Base-by-base conservation (phyloP, 2,888 invertebrate genomes). In the Malacosoma neustria region DNA sequence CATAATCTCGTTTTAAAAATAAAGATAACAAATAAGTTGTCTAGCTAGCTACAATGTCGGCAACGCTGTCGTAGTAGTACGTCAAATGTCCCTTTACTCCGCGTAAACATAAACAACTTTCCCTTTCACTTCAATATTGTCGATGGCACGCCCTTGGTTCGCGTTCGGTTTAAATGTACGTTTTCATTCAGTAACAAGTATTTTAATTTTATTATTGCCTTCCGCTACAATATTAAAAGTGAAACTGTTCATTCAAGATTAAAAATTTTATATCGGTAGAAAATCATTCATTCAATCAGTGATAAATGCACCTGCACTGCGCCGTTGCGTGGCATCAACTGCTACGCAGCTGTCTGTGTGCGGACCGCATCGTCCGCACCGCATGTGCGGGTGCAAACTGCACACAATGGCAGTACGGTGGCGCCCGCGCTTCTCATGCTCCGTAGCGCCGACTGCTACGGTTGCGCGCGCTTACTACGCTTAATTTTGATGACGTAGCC, bases 401-500 rank as follows among this genome's bases (percentile, higher is more conserved):
- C 29, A 30, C 7, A 22, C 14, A 4, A 2, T 32, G 6, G 14
- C 13, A 13, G 4, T 9, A 11, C 9, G 7, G 31, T n/a, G 14
- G 13, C 29, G 22, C 32, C 14, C 33, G 30, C 36, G 36, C 36
- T 35, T 32, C 31, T 32, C 34, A 31, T 32, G 29, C 29, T 29
- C 29, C 35, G 39, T 33, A 11, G 42, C 41, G 34, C 35, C 39
- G 41, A 35, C 43, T 35, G 45, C 34, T 35, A 39, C 43, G 40
- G 40, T 45, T 43, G 46, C 47, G 53, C 49, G 22, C 13, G 32
- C 15, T 11, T n/a, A 4, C 9, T 7, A 5, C 7, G 15, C 11
- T 22, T 13, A 54, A 48, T 53, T 55, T 57, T 46, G 50, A 57
- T 55, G 59, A 62, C 75, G 73, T 73, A 73, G 71, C 53, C 48